Conservation (phyloP, 2,797 vertebrate genomes). For the Cuculus canorus region DNA sequence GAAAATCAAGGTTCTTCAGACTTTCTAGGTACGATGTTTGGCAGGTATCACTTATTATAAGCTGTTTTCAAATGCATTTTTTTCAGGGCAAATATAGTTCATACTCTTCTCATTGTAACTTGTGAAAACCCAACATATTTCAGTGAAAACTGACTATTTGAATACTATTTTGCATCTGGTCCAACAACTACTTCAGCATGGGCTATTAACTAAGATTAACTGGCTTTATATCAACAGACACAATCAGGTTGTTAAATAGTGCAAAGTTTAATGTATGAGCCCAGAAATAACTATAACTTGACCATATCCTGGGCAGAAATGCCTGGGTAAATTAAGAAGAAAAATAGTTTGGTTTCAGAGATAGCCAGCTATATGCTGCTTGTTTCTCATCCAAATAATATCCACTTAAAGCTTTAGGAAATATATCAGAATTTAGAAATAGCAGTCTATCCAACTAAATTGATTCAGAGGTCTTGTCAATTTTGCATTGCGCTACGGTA, state of each 20-base stretch:
- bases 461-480: neutral
- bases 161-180: neutral
- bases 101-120: neutral
- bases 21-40: neutral
- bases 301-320: neutral
- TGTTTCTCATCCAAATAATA: neutral
- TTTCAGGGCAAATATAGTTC: neutral
- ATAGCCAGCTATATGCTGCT: neutral
- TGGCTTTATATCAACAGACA: neutral
- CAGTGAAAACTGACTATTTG: neutral
- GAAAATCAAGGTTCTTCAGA: neutral
- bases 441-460: neutral
- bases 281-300: constrained; percentile 11
- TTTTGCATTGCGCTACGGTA: neutral
- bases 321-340: neutral
- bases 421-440: neutral
- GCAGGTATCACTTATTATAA: neutral
- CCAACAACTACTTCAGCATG: neutral
- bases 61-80: neutral
- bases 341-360: neutral
- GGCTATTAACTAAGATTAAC: neutral
- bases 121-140: neutral
- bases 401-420: neutral
- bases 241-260: neutral
- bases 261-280: neutral